phyloP scores from a whole-genome alignment of 2,888 invertebrate species.

The Patella depressa region DNA sequence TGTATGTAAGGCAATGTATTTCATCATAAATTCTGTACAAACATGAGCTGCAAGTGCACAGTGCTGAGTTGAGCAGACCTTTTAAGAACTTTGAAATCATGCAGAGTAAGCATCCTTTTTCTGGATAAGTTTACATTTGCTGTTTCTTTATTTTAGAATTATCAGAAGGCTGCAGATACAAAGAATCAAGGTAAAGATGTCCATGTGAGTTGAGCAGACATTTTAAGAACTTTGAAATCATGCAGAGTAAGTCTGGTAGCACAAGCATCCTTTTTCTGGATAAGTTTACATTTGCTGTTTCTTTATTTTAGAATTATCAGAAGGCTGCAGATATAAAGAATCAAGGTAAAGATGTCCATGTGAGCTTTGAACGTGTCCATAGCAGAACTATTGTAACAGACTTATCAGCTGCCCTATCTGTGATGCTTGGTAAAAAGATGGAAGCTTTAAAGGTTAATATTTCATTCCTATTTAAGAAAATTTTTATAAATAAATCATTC shows the following conservation, averaged over 20 bases:
- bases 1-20: no score
- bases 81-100: no score
- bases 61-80: no score
- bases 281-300: not conserved
- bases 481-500: no score
- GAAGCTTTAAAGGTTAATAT: slow-evolving; percentile 34
- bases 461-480: not conserved
- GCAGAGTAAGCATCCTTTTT: no score
- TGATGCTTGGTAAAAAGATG: slow-evolving; percentile 38
- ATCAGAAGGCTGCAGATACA: not conserved
- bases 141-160: not conserved
- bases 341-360: slow-evolving; percentile 17
- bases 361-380: slow-evolving; percentile 27
- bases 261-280: no score
- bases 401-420: slow-evolving; percentile 32
- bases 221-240: no score
- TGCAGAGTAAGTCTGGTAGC: no score
- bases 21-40: no score
- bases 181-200: slow-evolving; percentile 16
- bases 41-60: no score
- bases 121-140: not conserved
- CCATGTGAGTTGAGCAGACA: not conserved
- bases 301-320: not conserved
- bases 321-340: not conserved
- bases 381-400: slow-evolving; percentile 31